Evolutionary conservation across 2,113 vertebrate species (phyloP).

Genomic region (Lontra canadensis): DNA sequence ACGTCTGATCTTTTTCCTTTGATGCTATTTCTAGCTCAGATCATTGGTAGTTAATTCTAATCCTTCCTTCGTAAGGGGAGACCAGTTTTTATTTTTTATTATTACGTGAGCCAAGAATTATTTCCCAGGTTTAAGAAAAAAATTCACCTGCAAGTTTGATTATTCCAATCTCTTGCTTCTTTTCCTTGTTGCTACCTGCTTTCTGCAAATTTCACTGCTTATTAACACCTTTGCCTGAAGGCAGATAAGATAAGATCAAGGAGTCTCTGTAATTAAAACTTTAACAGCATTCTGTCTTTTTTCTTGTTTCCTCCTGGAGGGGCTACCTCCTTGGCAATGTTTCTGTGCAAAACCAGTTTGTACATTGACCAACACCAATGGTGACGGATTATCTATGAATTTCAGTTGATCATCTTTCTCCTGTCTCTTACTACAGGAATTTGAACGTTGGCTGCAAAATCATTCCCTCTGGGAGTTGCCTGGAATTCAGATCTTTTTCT

Average conservation of each 20-base stretch:
- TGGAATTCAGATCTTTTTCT: not conserved
- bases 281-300: not conserved
- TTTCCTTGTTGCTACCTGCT: not conserved
- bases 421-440: not conserved
- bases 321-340: not conserved
- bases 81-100: not conserved
- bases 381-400: not conserved
- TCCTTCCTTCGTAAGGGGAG: not conserved
- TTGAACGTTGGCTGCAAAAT: not conserved
- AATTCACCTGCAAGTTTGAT: not conserved
- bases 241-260: not conserved
- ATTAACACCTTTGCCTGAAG: not conserved
- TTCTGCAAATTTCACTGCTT: conserved; percentile 3
- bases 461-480: not conserved
- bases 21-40: not conserved
- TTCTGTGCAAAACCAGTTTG: not conserved
- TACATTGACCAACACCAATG: not conserved
- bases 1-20: not conserved
- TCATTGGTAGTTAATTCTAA: not conserved
- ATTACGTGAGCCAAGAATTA: not conserved
- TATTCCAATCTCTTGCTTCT: not conserved
- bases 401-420: not conserved
- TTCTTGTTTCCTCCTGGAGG: not conserved
- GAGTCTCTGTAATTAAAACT: not conserved
- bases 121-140: not conserved